Conservation (phyloP, 2,888 invertebrate species). For the Phlogophora meticulosa region DNA sequence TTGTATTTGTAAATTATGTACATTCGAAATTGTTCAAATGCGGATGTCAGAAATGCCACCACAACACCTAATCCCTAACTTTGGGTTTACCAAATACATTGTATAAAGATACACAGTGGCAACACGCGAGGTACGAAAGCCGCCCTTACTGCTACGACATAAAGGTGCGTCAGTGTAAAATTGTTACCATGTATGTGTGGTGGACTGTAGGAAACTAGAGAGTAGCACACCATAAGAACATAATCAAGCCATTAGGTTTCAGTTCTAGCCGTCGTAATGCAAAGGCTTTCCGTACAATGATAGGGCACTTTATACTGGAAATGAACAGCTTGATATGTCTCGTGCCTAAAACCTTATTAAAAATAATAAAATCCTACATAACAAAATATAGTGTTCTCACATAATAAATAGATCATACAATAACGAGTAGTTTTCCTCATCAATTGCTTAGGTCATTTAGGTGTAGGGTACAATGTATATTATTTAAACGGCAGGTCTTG, state of each 20-base stretch:
- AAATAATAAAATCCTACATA: background rate
- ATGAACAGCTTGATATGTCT: background rate
- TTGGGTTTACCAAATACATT: too few relatives aligned
- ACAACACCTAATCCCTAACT: background rate
- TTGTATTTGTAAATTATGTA: background rate
- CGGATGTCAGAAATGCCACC: background rate
- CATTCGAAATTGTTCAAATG: background rate
- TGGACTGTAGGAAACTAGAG: background rate
- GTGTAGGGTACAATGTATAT: constrained; percentile 18
- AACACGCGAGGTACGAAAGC: background rate
- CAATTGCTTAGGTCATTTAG: constrained; percentile 14
- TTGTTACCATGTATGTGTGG: background rate
- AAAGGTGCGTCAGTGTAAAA: background rate
- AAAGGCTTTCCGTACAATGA: background rate
- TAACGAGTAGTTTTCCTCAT: constrained; percentile 43
- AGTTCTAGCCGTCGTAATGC: background rate
- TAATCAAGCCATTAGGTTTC: constrained; percentile 1
- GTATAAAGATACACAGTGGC: background rate
- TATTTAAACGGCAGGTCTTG: constrained; percentile 13
- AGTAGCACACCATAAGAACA: background rate
- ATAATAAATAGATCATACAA: constrained; percentile 16
- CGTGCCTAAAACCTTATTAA: background rate
- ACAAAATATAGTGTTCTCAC: background rate
- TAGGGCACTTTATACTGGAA: background rate
- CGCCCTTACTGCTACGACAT: background rate